phyloP scores from a whole-genome alignment of 2,113 vertebrate genomes.

The Haliaeetus leucogaster region DNA sequence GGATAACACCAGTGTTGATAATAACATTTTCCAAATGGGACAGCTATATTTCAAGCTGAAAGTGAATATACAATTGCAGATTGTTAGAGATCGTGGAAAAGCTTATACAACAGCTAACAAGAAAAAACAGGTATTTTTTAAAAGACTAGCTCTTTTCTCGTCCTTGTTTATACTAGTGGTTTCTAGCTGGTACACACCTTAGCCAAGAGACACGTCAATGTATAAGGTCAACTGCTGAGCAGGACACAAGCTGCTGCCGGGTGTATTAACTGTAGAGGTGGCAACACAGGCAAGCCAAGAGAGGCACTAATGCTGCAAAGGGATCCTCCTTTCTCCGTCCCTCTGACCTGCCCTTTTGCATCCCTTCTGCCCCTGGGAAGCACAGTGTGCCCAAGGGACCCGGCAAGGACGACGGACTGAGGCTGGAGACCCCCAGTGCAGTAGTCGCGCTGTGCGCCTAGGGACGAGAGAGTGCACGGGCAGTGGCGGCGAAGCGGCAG shows the following conservation, averaged over 20 bases:
- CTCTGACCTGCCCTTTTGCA: not conserved
- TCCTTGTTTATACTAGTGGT: not conserved
- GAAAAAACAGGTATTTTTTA: not conserved
- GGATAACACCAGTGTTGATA: not conserved
- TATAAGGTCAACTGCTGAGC: not conserved
- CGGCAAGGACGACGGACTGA: not conserved
- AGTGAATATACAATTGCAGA: not conserved
- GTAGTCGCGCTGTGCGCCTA: rapidly evolving
- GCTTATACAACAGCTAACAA: not conserved
- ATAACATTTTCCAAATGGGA: not conserved
- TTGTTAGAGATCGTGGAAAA: not conserved
- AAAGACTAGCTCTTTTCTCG: not conserved
- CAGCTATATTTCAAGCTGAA: not conserved
- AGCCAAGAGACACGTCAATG: rapidly evolving
- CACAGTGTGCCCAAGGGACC: not conserved
- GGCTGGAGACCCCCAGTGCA: not conserved
- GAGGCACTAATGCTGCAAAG: not conserved
- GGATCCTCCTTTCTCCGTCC: not conserved
- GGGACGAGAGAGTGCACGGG: rapidly evolving
- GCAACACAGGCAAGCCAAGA: not conserved
- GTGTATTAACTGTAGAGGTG: not conserved
- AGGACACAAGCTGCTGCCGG: not conserved
- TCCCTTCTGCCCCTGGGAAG: not conserved
- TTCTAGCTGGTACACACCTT: not conserved
- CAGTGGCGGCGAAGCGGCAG: rapidly evolving